Conservation (phyloP, 2,888 invertebrate genomes). For the Chrysotoxum bicinctum region DNA sequence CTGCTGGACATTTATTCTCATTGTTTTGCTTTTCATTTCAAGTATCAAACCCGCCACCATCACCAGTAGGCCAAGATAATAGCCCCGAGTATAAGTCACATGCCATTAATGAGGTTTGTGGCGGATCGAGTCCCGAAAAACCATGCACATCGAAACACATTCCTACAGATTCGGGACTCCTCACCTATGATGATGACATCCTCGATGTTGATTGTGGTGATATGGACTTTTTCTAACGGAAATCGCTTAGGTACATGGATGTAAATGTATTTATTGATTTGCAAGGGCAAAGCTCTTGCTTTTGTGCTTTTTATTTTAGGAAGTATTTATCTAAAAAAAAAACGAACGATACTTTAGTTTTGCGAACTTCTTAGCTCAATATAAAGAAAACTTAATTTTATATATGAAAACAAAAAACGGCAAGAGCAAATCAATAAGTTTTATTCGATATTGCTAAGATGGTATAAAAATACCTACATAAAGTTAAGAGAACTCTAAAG, state of each 20-base stretch:
- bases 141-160: conserved; percentile 77
- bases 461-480: neutral
- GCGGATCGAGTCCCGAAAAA: conserved; percentile 77
- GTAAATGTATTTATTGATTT: neutral
- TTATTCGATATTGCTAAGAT: neutral
- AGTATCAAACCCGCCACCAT: conserved; percentile 89
- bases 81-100: conserved; percentile 86
- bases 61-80: conserved; percentile 87
- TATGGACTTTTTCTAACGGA: conserved; percentile 87
- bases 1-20: neutral
- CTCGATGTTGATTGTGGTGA: conserved; percentile 88
- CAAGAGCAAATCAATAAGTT: neutral
- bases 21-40: conserved; percentile 15
- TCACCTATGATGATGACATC: conserved; percentile 87
- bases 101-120: conserved; percentile 79
- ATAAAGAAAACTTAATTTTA: conserved; percentile 8
- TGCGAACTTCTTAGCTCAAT: neutral
- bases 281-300: neutral
- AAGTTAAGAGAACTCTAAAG: neutral
- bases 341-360: neutral
- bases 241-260: neutral
- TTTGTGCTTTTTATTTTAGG: neutral
- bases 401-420: neutral
- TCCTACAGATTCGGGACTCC: conserved; percentile 74
- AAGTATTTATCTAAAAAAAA: neutral